Percentiles rank a stretch among this genome's conserved stretches.
phyloP scores from a whole-genome alignment of 92 coral and sea anemone genomes.

The Scolanthus callimorphus region DNA sequence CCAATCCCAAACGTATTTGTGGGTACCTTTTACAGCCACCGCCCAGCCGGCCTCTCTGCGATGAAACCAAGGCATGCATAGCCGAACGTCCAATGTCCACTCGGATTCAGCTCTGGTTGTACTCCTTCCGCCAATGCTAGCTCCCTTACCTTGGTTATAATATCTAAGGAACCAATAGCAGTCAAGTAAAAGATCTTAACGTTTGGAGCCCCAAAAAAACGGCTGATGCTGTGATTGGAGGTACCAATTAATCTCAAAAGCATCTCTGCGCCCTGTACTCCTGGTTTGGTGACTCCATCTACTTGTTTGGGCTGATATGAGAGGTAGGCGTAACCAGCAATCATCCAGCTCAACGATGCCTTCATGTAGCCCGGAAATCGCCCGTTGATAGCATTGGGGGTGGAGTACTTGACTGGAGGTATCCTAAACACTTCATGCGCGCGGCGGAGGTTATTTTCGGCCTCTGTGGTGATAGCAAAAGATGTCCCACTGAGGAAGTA shows the following conservation, averaged over 20 bases:
- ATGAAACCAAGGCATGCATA: slow-evolving; percentile 40
- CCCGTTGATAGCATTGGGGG: slow-evolving; percentile 47
- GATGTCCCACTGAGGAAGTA: slow-evolving; percentile 40
- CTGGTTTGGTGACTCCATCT: not conserved
- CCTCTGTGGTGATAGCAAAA: slow-evolving; percentile 1
- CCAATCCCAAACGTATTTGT: slow-evolving; percentile 41
- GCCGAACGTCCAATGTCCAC: slow-evolving; percentile 52
- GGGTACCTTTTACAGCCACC: slow-evolving; percentile 54
- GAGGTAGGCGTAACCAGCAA: slow-evolving; percentile 30
- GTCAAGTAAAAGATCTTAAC: slow-evolving; percentile 30
- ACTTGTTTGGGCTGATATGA: not conserved
- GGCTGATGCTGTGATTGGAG: not conserved
- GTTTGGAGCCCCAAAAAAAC: slow-evolving; percentile 9
- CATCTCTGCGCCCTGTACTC: slow-evolving; percentile 7
- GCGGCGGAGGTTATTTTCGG: slow-evolving; percentile 21
- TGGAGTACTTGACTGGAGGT: slow-evolving; percentile 43
- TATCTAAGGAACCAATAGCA: slow-evolving; percentile 32
- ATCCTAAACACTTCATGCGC: slow-evolving; percentile 30
- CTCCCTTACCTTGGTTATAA: slow-evolving; percentile 8
- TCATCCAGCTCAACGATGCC: slow-evolving; percentile 10
- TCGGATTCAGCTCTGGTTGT: slow-evolving; percentile 29
- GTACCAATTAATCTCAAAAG: slow-evolving; percentile 31
- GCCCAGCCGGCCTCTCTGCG: slow-evolving; percentile 63
- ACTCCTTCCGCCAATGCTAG: not conserved
- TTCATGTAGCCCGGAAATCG: slow-evolving; percentile 33